phyloP scores from a whole-genome alignment of 2,888 invertebrate species.

The Drosophila paracracens region DNA sequence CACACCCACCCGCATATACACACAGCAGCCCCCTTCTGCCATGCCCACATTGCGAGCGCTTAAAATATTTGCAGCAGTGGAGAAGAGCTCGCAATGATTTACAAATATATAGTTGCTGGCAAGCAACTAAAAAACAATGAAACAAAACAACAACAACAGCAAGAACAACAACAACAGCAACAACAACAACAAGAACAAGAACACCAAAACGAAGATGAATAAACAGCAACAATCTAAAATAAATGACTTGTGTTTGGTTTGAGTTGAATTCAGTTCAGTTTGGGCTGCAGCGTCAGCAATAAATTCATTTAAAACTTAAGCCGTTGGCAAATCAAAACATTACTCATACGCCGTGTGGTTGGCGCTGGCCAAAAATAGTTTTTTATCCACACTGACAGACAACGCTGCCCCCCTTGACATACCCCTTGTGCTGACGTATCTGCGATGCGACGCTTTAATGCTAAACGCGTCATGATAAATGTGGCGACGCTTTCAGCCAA shows the following conservation, averaged over 20 bases:
- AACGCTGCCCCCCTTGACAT: background rate
- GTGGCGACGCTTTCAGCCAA: constrained; percentile 61
- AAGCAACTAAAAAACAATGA: background rate
- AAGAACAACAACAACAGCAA: background rate
- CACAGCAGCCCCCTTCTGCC: constrained; percentile 1
- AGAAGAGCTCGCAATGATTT: constrained; percentile 32
- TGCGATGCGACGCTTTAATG: constrained; percentile 36
- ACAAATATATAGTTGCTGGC: constrained; percentile 31
- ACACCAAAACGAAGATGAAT: background rate
- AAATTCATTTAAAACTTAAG: constrained; percentile 71
- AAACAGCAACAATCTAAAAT: constrained; percentile 24
- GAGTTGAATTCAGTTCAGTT: constrained; percentile 33
- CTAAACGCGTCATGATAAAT: constrained; percentile 65
- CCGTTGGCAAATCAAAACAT: constrained; percentile 76
- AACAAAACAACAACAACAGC: constrained; percentile 5
- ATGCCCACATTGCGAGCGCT: constrained; percentile 42
- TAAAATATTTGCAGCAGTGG: constrained; percentile 34
- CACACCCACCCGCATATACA: background rate
- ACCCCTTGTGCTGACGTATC: constrained; percentile 12
- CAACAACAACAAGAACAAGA: background rate
- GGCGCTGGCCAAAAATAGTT: constrained; percentile 60
- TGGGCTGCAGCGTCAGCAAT: constrained; percentile 42
- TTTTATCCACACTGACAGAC: background rate
- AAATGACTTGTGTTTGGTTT: constrained; percentile 20
- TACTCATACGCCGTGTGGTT: constrained; percentile 75